A percentile compares a stretch with the other conserved stretches of the same genome.
Evolutionary conservation across 1,140 invertebrate species (phyloP).

Genomic region (Lithobius niger): DNA sequence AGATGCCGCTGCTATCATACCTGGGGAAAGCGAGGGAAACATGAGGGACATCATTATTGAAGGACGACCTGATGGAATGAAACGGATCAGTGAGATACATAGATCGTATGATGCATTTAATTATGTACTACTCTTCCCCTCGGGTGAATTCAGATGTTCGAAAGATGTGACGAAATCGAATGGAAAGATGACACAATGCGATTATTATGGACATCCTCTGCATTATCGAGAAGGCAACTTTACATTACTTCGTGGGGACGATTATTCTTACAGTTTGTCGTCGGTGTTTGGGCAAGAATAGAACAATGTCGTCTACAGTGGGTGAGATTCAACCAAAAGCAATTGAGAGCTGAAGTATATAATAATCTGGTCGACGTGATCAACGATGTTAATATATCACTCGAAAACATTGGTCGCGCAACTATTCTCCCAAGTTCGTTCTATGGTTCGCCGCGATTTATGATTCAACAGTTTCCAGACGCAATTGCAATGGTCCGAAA

Average conservation of each 20-base stretch:
- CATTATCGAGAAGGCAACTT: slow-evolving; percentile 7
- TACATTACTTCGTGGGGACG: not conserved
- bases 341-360: slow-evolving; percentile 35
- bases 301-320: slow-evolving; percentile 32
- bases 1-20: not conserved
- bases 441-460: too few species aligned
- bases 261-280: slow-evolving; percentile 1
- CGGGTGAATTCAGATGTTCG: slow-evolving; percentile 30
- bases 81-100: slow-evolving; percentile 32
- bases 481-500: slow-evolving; percentile 24
- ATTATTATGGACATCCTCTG: slow-evolving; percentile 9
- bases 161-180: not conserved
- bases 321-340: slow-evolving; percentile 33
- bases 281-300: slow-evolving; percentile 26
- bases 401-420: slow-evolving; percentile 19
- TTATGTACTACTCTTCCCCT: slow-evolving; percentile 36
- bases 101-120: slow-evolving; percentile 34
- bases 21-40: not conserved
- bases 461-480: too few species aligned
- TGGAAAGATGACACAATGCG: not conserved
- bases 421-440: too few species aligned
- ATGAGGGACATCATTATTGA: slow-evolving; percentile 29
- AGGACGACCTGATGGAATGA: slow-evolving; percentile 13
- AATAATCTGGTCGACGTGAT: slow-evolving; percentile 28
- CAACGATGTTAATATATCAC: too few species aligned